Evolutionary conservation across 2,113 vertebrate genomes (phyloP).

Genomic region (Gorsachius goisagi): DNA sequence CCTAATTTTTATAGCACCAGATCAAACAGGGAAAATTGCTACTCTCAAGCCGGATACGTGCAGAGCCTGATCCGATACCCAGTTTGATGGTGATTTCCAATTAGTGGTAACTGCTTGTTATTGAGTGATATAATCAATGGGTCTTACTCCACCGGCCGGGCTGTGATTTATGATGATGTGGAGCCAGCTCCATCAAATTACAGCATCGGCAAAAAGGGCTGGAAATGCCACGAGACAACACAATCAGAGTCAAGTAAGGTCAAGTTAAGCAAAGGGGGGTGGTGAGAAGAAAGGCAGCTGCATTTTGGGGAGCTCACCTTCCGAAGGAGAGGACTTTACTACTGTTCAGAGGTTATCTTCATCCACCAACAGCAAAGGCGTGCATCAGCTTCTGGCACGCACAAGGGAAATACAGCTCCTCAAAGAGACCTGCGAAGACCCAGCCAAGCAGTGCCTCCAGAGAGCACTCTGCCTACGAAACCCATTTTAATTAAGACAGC

Average conservation of each 20-base stretch:
- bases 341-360: neutral
- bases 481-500: conserved; percentile 45
- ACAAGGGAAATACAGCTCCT: neutral
- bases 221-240: neutral
- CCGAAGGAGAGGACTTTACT: neutral
- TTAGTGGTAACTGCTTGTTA: conserved; percentile 63
- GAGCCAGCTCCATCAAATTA: conserved; percentile 37
- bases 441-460: neutral
- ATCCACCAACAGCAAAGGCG: neutral
- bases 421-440: neutral
- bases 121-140: conserved; percentile 66
- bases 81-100: conserved; percentile 52
- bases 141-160: conserved; percentile 18
- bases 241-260: neutral
- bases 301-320: neutral
- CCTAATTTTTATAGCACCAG: neutral
- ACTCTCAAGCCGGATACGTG: neutral
- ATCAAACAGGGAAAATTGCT: conserved; percentile 52
- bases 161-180: conserved; percentile 60
- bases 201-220: neutral
- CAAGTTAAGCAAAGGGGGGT: neutral
- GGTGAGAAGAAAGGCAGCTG: neutral
- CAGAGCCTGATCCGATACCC: conserved; percentile 10
- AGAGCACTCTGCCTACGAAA: neutral
- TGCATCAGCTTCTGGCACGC: neutral